Conservation (phyloP, 53 echinoderm and acorn worm genomes). For the Luidia sarsii region DNA sequence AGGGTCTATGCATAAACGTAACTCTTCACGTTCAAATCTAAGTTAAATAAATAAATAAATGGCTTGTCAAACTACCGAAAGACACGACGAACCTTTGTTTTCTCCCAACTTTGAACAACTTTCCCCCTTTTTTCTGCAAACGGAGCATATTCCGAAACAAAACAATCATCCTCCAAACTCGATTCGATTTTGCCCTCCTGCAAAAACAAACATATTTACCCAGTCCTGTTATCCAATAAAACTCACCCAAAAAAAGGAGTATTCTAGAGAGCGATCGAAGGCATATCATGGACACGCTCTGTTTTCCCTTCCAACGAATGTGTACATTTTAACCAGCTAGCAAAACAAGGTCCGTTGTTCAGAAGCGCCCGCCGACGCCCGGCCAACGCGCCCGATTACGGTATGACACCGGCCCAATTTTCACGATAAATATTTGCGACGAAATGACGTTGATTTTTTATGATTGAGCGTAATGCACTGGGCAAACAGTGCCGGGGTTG, state of each 20-base stretch:
- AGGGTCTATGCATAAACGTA: too few species aligned
- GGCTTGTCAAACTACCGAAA: too few species aligned
- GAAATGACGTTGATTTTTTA: slow-evolving; percentile 16
- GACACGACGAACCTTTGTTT: too few species aligned
- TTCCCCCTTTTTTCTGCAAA: too few species aligned
- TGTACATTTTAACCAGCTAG: slow-evolving; percentile 51
- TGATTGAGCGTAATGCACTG: slow-evolving; percentile 24
- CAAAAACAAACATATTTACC: slow-evolving; percentile 55
- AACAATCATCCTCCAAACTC: too few species aligned
- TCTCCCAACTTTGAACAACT: too few species aligned
- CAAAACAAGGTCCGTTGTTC: slow-evolving; percentile 10
- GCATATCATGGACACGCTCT: background rate
- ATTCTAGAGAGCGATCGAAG: background rate
- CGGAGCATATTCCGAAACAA: too few species aligned
- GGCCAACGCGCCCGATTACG: background rate
- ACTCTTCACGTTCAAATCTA: too few species aligned
- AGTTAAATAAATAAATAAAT: too few species aligned
- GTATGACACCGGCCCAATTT: slow-evolving; percentile 26
- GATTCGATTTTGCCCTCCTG: background rate
- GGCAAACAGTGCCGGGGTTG: slow-evolving; percentile 28
- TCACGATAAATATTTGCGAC: slow-evolving; percentile 33
- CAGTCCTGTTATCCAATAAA: slow-evolving; percentile 28
- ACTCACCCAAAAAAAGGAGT: background rate
- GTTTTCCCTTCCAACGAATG: background rate
- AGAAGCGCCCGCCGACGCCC: slow-evolving; percentile 27